A percentile compares a stretch with the other conserved stretches of the same genome.
Conservation (phyloP, 2,113 vertebrate genomes). For the Pantherophis guttatus region DNA sequence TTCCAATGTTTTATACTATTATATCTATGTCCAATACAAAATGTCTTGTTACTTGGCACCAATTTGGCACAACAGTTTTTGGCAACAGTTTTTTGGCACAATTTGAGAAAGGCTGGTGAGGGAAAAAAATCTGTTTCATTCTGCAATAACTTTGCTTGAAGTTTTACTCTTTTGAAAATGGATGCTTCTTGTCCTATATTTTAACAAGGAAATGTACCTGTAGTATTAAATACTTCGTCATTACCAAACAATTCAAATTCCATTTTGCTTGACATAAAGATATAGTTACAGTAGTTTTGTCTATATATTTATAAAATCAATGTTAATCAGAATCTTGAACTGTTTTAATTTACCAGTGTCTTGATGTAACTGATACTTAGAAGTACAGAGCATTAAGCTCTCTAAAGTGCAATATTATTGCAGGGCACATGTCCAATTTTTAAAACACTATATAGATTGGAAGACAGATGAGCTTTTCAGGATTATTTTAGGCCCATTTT, state of each 20-base stretch:
- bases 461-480: conserved; percentile 70
- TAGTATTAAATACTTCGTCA: conserved; percentile 53
- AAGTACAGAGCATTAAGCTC: conserved; percentile 54
- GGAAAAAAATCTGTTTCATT: not conserved
- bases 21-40: not conserved
- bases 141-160: not conserved
- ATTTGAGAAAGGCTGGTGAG: not conserved
- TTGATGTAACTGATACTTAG: conserved; percentile 58
- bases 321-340: conserved; percentile 54
- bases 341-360: conserved; percentile 58
- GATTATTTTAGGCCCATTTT: conserved; percentile 67
- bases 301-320: conserved; percentile 52
- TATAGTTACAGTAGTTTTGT: conserved; percentile 58
- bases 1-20: not conserved
- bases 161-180: not conserved
- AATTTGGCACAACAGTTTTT: not conserved
- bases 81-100: not conserved
- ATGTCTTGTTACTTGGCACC: not conserved
- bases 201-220: conserved; percentile 52
- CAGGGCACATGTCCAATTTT: conserved; percentile 67
- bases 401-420: conserved; percentile 61
- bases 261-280: conserved; percentile 39
- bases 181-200: not conserved
- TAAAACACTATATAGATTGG: conserved; percentile 68
- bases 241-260: conserved; percentile 55